A percentile compares a stretch with the other conserved stretches of the same genome.
phyloP scores from a whole-genome alignment of 2,888 invertebrate species.

The Tachystola acroxantha region DNA sequence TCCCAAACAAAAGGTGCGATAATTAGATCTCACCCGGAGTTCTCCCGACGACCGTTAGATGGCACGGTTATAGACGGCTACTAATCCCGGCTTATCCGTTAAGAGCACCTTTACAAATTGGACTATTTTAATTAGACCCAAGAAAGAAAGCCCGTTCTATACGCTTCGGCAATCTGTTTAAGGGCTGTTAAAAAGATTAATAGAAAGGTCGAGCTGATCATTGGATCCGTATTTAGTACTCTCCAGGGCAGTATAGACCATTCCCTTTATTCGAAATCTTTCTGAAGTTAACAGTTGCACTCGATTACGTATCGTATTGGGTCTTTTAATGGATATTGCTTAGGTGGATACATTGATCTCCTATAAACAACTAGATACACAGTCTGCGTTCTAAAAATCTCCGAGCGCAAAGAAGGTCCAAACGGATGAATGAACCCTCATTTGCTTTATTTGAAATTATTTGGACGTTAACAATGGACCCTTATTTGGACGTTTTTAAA shows the following conservation, averaged over 20 bases:
- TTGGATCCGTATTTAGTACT: constrained; percentile 53
- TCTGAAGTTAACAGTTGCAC: constrained; percentile 35
- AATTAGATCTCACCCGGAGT: not conserved
- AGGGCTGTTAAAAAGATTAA: constrained; percentile 63
- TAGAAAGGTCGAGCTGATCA: constrained; percentile 50
- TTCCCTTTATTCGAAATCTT: constrained; percentile 20
- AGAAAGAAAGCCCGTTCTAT: constrained; percentile 23
- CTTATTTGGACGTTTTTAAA: too few species aligned
- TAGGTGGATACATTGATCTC: constrained; percentile 18
- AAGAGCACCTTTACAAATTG: constrained; percentile 21
- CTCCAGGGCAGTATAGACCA: constrained; percentile 40
- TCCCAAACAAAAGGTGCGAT: not conserved
- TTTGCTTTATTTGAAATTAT: too few species aligned
- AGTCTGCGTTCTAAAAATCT: too few species aligned
- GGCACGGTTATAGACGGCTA: constrained; percentile 1
- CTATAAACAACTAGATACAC: too few species aligned
- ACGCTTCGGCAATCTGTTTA: constrained; percentile 30
- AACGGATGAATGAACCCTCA: too few species aligned
- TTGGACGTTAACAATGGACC: too few species aligned
- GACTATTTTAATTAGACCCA: constrained; percentile 40
- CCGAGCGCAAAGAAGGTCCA: too few species aligned
- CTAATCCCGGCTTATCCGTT: constrained; percentile 15
- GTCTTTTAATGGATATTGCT: constrained; percentile 30
- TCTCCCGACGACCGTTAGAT: not conserved
- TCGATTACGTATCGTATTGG: constrained; percentile 30